Base-by-base conservation (phyloP, 2,888 invertebrate genomes). In the Pasiphila rectangulata region DNA sequence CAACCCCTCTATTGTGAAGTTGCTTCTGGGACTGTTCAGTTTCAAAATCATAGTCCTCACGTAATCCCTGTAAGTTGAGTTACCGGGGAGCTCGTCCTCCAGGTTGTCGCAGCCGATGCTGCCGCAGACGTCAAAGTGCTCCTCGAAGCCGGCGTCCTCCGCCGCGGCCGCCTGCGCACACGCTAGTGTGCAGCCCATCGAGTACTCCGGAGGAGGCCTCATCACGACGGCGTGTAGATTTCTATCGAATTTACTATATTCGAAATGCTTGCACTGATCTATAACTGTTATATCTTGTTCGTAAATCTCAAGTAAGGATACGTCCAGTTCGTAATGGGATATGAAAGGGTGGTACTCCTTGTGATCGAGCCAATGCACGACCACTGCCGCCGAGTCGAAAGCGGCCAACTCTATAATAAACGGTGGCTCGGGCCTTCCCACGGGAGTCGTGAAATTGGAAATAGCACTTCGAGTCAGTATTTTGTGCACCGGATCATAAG, bases 381-480 rank as follows among this genome's bases (percentile, higher is more conserved):
- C 75, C 2, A 79, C 72, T 1, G 63, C 46, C 15, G 75, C 67
- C 6, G 75, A 64, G 4, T 70, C 69, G 12, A 61, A 61, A 3
- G 88, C 83, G 1, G 75, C 76, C 19, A 87, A 54, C 53, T 86
- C 80, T 7, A 64, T 57, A 15, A 88, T 76, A 51, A 87, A 87
- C 1, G 88, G 82, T 10, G 86, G 84, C 56, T 79, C 72, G 2
- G 86, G 87, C 59, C 71, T 75, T 6, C 83, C 85, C 1, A 82
- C 70, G 20, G 64, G 66, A 2, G 84, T 87, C 5, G 72, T 66
- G 35, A 88, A 85, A 30, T 81, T 78, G 1, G 70, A 59, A 23
- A 85, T 78, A 15, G 64, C 62, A 51, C 81, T 86, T 42, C 84
- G 69, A 4, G 73, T 68, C 10, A 85, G 57, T 25, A 60, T 59